These are phyloP conservation scores for Akabosia matsudoensis DNA, from an alignment of 1,140 invertebrate species.

Conservation along the genomic window DNA sequence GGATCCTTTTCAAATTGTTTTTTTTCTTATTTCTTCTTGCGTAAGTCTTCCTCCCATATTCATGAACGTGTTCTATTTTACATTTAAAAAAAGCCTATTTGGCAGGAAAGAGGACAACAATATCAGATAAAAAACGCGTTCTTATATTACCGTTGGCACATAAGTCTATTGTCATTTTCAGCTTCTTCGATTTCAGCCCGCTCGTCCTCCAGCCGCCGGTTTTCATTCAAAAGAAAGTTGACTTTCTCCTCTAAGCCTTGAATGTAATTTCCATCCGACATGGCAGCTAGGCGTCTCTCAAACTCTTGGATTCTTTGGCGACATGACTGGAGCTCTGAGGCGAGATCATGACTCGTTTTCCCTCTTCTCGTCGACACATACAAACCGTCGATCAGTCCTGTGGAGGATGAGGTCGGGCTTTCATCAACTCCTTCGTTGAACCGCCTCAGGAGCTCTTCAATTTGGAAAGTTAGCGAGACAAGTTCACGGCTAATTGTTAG, in stretches of 20 bases:
- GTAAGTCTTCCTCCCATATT: neutral
- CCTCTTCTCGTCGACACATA: constrained; percentile 12
- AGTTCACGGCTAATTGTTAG: constrained; percentile 58
- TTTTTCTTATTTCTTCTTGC: neutral
- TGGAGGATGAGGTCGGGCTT: neutral
- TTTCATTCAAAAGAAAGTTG: constrained; percentile 58
- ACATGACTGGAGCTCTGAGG: constrained; percentile 41
- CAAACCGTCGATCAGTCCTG: neutral
- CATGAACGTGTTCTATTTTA: neutral
- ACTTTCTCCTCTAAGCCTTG: constrained; percentile 58
- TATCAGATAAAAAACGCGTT: constrained; percentile 6
- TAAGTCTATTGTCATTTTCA: constrained; percentile 64
- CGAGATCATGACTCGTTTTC: constrained; percentile 37
- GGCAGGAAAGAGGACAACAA: neutral
- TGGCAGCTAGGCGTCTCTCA: constrained; percentile 38
- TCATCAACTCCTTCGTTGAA: constrained; percentile 30
- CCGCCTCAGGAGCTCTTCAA: constrained; percentile 53
- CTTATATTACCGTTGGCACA: constrained; percentile 58
- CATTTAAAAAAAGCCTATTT: neutral
- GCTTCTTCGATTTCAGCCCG: constrained; percentile 66
- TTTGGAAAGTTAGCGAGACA: constrained; percentile 58
- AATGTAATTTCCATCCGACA: constrained; percentile 48
- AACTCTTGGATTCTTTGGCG: constrained; percentile 45
- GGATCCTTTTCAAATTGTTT: neutral
- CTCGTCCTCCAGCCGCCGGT: constrained; percentile 61